These are phyloP conservation scores for Hippocampus barbouri DNA, from an alignment of 2,113 vertebrate species.

Conservation along the genomic window DNA sequence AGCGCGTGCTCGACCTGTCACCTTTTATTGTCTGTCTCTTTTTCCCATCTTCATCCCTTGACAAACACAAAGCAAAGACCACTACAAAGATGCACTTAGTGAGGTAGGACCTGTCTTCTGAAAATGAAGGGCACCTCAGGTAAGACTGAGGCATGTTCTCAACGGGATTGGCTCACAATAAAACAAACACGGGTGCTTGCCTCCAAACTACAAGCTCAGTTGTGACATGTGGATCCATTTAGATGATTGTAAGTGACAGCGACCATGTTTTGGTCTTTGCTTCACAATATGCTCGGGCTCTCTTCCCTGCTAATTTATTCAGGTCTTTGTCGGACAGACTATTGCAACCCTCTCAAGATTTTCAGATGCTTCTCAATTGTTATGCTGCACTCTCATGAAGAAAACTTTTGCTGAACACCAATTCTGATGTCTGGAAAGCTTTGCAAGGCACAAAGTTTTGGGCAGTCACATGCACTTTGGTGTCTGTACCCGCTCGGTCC, in stretches of 20 bases:
- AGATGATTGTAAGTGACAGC: conserved; percentile 64
- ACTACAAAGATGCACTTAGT: conserved; percentile 56
- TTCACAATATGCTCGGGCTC: conserved; percentile 36
- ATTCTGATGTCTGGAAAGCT: conserved; percentile 28
- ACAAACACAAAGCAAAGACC: conserved; percentile 52
- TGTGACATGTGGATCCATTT: conserved; percentile 62
- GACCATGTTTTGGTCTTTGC: conserved; percentile 58
- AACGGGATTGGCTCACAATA: conserved; percentile 33
- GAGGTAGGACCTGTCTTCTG: conserved; percentile 34
- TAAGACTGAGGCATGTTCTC: conserved; percentile 46
- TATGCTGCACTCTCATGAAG: conserved; percentile 30
- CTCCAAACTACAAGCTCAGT: conserved; percentile 36
- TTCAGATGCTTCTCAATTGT: conserved; percentile 50
- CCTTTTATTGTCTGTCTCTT: conserved; percentile 46
- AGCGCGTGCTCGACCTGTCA: conserved; percentile 38
- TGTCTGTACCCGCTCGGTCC: conserved; percentile 13
- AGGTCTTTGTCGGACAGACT: conserved; percentile 54
- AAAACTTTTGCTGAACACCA: conserved; percentile 32
- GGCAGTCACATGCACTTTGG: conserved; percentile 1
- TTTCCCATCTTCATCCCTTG: conserved; percentile 29
- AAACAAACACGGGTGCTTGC: conserved; percentile 42
- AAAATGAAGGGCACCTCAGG: conserved; percentile 53
- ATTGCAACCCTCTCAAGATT: conserved; percentile 56
- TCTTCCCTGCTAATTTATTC: conserved; percentile 56
- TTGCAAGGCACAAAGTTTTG: conserved; percentile 18